Base-by-base conservation (phyloP, 1,140 invertebrate genomes). In the Galleria mellonella region DNA sequence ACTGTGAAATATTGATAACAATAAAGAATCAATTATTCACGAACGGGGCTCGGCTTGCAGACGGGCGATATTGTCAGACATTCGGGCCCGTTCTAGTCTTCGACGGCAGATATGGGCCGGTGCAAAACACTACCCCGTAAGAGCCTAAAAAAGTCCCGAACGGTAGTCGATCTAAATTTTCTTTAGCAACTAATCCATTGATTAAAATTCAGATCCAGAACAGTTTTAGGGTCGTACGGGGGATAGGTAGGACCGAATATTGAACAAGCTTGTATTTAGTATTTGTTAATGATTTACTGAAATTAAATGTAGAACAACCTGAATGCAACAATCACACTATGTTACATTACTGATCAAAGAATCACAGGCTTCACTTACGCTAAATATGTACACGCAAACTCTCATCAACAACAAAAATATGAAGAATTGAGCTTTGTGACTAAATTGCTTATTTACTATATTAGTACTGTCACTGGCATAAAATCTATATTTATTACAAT, bases 341-440 rank as follows among this genome's bases (percentile, higher is more conserved):
- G 65, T 72, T 68, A 76, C 64, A 77, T 72, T 53, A 66, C 46
- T 57, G 64, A 64, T 71, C 66, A 63, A 57, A 70, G 37, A 75
- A 76, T 74, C 68, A 73, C 72, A 74, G 72, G 72, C 65, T 79
- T 78, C 63, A 78, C 76, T 83, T 81, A 83, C 53, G 55, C 74
- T 81, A 79, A 74, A 71, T 76, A 82, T 82, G 73, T 84, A 79
- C 70, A 78, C 74, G 79, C 73, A 84, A 79, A 79, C 79, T 77
- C 72, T 76, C 72, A 71, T 74, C 64, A 51, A 72, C 71, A 67
- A 72, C 59, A 72, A 65, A 51, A 65, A 74, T 73, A 79, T 72
- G 71, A 70, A 73, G 67, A 73, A 70, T 78, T 73, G 69, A 76
- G 67, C 68, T 73, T 79, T 76, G 73, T 73, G 70, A 78, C 64